phyloP scores from a whole-genome alignment of 2,888 invertebrate species.

The Diloba caeruleocephala region DNA sequence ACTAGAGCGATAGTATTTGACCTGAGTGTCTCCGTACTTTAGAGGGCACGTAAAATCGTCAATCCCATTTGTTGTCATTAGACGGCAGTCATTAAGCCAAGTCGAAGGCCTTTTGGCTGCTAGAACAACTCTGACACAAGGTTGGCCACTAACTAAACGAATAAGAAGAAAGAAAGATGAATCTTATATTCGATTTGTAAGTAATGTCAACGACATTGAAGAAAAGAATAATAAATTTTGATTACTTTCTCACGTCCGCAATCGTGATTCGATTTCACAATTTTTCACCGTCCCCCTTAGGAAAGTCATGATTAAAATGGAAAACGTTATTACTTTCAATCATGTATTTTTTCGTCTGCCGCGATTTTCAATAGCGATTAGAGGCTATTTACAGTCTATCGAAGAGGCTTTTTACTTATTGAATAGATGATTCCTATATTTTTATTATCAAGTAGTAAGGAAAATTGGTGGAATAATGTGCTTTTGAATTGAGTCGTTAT shows the following conservation, averaged over 20 bases:
- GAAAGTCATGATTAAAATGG: slow-evolving; percentile 81
- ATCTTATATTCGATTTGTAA: slow-evolving; percentile 74
- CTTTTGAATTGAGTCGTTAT: slow-evolving; percentile 1
- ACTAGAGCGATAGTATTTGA: no score
- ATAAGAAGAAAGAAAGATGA: slow-evolving; percentile 56
- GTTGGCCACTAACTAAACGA: no score
- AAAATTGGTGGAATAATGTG: slow-evolving; percentile 7
- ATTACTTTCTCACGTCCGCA: slow-evolving; percentile 86
- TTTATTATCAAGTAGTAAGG: slow-evolving; percentile 31
- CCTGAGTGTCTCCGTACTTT: no score
- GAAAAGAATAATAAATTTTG: slow-evolving; percentile 86
- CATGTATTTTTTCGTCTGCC: slow-evolving; percentile 54
- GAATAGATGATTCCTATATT: slow-evolving; percentile 43
- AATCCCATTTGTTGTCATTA: no score
- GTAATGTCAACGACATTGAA: slow-evolving; percentile 76
- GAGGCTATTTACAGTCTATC: slow-evolving; percentile 47
- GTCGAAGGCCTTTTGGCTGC: no score
- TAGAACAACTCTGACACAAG: no score
- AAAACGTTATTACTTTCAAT: slow-evolving; percentile 73
- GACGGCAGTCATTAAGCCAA: no score
- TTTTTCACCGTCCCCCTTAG: slow-evolving; percentile 74
- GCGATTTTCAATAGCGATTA: slow-evolving; percentile 57
- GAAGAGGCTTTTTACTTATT: slow-evolving; percentile 45
- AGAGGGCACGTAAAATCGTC: no score
- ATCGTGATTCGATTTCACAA: slow-evolving; percentile 84